These are phyloP conservation scores for Nomada fabriciana DNA, from an alignment of 2,888 invertebrate genomes.

Conservation along the genomic window DNA sequence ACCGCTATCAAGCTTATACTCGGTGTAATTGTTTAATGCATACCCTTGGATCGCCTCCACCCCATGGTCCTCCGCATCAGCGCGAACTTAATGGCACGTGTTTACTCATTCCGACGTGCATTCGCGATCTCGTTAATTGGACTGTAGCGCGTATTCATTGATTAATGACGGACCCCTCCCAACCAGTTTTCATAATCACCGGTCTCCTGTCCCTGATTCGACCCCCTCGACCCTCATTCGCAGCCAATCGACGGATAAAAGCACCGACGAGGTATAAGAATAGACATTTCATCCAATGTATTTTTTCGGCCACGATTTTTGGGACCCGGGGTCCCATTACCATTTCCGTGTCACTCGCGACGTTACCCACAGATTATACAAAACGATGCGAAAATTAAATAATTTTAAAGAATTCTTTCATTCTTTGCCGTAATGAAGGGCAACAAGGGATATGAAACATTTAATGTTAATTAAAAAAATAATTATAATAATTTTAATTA, in stretches of 20 bases:
- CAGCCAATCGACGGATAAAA: slow-evolving; percentile 52
- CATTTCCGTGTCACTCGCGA: no score
- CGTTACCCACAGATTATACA: no score
- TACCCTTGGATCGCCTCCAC: slow-evolving; percentile 17
- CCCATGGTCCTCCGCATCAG: slow-evolving; percentile 18
- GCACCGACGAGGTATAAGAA: no score
- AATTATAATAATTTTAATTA: no score
- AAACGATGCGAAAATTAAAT: no score
- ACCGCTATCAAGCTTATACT: slow-evolving; percentile 9
- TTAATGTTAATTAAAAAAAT: no score
- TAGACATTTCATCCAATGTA: no score
- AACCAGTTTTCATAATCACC: slow-evolving; percentile 56
- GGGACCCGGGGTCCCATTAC: no score
- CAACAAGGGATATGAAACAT: no score
- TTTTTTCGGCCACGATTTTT: no score
- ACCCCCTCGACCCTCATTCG: slow-evolving; percentile 45
- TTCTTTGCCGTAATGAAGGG: no score
- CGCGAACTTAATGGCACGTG: slow-evolving; percentile 65
- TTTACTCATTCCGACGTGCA: slow-evolving; percentile 63
- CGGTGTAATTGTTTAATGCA: slow-evolving; percentile 45
- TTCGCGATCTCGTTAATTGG: slow-evolving; percentile 64
- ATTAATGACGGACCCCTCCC: slow-evolving; percentile 58
- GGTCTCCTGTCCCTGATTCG: slow-evolving; percentile 27
- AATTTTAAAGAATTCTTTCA: no score
- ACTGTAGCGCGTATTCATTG: slow-evolving; percentile 53